Evolutionary conservation across 2,888 invertebrate genomes (phyloP), one percentile per base, ranked within the genome.

Genomic region (Idaea dimidiata): DNA sequence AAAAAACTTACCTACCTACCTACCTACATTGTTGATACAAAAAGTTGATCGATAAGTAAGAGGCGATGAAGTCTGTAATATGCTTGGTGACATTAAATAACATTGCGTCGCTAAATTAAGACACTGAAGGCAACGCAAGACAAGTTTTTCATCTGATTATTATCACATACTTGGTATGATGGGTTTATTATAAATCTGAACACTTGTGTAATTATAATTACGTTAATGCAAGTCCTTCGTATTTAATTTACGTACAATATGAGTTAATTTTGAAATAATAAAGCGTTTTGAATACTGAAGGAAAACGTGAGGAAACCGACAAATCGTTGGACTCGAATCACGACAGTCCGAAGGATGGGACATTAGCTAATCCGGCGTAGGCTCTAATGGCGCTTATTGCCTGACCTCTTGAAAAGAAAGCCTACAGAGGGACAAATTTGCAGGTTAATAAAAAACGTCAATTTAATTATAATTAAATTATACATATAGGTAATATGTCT

Each of bases 41-140:
- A 43, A 43, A 43, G 33, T 61, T 54, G 54, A 57, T 16, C 17
- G n/a, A 32, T 17, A 55, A 24, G 33, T 53, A 17, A 66, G 58
- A 62, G 59, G 53, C 53, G 53, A 33, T 24, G 8, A 16, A 33
- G 61, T 43, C 31, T 59, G 61, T 61, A 65, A 65, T 65, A 56
- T 59, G 62, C 62, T 62, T 65, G 17, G 55, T 55, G 17, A 55
- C 17, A 55, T 55, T 17, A 55, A 55, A 55, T 16, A 16, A 56
- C 5, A 24, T 14, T 43, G 43, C 43, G 43, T 43, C 10, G 43
- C 43, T 43, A 43, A 43, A 43, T 43, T 43, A 43, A 43, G 43
- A 43, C 43, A 43, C 14, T 43, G 43, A 43, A 43, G 43, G 43
- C 43, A 43, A 43, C 43, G 43, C 14, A 43, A 43, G 43, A 14